A percentile compares a stretch with the other conserved stretches of the same genome.
Evolutionary conservation across 2,888 invertebrate species (phyloP).

Genomic region (Xestia c-nigrum): DNA sequence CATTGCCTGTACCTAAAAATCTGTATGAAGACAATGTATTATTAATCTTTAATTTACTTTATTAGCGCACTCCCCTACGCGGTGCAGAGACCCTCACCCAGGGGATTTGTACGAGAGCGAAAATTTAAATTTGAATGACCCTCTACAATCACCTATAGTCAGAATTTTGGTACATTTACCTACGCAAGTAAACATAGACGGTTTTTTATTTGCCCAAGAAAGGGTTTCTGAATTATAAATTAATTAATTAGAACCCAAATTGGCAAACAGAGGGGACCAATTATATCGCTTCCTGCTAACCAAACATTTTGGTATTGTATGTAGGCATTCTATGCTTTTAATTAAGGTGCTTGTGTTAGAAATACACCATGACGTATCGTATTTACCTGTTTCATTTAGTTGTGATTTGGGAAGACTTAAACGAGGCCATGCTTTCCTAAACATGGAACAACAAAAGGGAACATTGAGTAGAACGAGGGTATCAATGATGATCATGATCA

Average conservation of each 20-base stretch:
- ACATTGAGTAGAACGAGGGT: too few species aligned
- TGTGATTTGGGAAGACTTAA: neutral
- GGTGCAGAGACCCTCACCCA: constrained; percentile 79
- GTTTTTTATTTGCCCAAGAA: constrained; percentile 63
- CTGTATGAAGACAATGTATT: constrained; percentile 89
- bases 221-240: constrained; percentile 60
- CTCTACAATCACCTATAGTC: constrained; percentile 78
- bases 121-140: constrained; percentile 90
- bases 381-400: neutral
- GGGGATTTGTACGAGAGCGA: constrained; percentile 86
- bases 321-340: neutral
- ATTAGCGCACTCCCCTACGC: constrained; percentile 86
- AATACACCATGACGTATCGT: neutral
- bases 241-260: constrained; percentile 54
- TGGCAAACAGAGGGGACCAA: constrained; percentile 51
- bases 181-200: constrained; percentile 58
- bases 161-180: constrained; percentile 75
- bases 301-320: constrained; percentile 14
- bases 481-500: too few species aligned
- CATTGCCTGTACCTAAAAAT: constrained; percentile 79
- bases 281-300: constrained; percentile 30
- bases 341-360: neutral
- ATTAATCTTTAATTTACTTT: constrained; percentile 91
- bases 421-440: neutral
- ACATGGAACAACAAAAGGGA: too few species aligned